Evolutionary conservation across 2,113 vertebrate genomes (phyloP).

Genomic region (Onychostruthus taczanowskii): DNA sequence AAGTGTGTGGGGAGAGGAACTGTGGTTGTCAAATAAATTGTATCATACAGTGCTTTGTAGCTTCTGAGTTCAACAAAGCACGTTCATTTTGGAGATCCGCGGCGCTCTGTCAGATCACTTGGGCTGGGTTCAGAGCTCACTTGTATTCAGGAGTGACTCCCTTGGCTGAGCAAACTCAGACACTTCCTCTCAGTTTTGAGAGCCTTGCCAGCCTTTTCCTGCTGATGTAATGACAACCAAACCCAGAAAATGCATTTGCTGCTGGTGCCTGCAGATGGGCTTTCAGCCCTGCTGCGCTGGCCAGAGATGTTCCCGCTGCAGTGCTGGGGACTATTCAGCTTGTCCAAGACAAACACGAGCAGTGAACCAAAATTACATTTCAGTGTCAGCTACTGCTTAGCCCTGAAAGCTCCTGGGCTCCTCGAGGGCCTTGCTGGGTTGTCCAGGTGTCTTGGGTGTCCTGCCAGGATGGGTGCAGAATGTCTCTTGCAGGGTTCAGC

Average conservation of each 20-base stretch:
- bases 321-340: fast-evolving
- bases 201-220: not conserved
- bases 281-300: fast-evolving
- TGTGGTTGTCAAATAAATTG: not conserved
- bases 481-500: not conserved
- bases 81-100: not conserved
- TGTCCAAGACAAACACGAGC: not conserved
- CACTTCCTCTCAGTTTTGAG: not conserved
- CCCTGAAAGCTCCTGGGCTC: not conserved
- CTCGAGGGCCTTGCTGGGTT: not conserved
- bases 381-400: not conserved
- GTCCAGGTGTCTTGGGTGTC: not conserved
- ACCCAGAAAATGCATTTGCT: fast-evolving
- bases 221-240: not conserved
- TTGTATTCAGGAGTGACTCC: not conserved
- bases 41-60: not conserved
- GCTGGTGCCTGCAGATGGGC: not conserved
- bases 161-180: not conserved
- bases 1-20: not conserved
- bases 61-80: not conserved
- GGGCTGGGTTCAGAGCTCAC: not conserved
- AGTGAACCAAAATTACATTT: not conserved
- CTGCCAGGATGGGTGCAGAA: not conserved
- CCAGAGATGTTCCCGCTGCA: not conserved
- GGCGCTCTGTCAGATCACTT: not conserved